Percentiles rank a stretch among this genome's conserved stretches.
Conservation (phyloP, 2,113 vertebrate genomes). For the Mixornis gularis region DNA sequence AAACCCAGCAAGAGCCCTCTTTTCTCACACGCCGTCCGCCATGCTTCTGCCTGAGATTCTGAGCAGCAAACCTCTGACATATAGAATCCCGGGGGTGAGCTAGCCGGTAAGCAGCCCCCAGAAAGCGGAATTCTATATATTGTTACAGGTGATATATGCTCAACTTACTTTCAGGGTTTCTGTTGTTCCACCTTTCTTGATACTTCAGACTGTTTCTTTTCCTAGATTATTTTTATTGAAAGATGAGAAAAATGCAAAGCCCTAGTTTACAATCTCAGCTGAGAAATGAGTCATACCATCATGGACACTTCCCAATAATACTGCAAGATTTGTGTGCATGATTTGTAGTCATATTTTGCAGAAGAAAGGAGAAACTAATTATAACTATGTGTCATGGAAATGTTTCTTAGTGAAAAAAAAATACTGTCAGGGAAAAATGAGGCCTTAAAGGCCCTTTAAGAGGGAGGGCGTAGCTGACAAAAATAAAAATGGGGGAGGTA, state of each 20-base stretch:
- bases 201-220: not conserved
- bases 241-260: not conserved
- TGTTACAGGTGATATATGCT: not conserved
- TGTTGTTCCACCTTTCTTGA: not conserved
- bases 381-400: not conserved
- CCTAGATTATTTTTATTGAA: not conserved
- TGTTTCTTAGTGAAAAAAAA: not conserved
- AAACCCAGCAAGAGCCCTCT: no score
- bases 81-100: no score
- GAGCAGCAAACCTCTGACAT: no score
- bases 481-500: not conserved
- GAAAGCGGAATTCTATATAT: no score
- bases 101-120: no score
- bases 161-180: not conserved
- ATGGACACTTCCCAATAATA: not conserved
- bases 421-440: not conserved
- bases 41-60: no score
- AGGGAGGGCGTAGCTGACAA: not conserved
- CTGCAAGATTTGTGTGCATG: not conserved
- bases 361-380: not conserved
- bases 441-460: not conserved
- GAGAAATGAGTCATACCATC: slow-evolving; percentile 3
- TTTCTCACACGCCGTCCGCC: no score
- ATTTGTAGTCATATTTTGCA: not conserved
- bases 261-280: not conserved